A percentile compares a stretch with the other conserved stretches of the same genome.
Evolutionary conservation across 1,140 invertebrate genomes (phyloP).

Genomic region (Bombus terrestris): DNA sequence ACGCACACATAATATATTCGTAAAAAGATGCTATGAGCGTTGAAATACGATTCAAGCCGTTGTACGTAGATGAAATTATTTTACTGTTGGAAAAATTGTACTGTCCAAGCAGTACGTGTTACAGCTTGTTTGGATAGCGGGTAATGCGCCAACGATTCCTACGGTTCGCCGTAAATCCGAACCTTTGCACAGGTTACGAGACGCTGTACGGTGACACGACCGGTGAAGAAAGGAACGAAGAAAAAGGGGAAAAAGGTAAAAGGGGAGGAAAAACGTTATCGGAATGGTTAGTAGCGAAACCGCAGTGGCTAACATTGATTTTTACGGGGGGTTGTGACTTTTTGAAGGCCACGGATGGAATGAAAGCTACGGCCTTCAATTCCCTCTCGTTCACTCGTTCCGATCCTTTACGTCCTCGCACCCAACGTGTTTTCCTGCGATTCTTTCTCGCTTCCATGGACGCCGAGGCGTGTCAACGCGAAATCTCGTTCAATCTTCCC

Average conservation of each 20-base stretch:
- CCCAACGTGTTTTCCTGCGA: not conserved
- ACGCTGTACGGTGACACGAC: not conserved
- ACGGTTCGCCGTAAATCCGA: not conserved
- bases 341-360: conserved; percentile 64
- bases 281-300: conserved; percentile 69
- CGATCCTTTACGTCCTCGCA: conserved; percentile 31
- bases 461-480: not conserved
- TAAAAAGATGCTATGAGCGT: no score
- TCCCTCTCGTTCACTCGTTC: conserved; percentile 53
- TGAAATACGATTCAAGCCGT: no score
- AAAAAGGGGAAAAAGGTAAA: not conserved
- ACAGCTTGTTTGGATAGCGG: no score
- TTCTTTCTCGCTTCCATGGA: not conserved
- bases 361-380: conserved; percentile 62
- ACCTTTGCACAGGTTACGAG: not conserved
- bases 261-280: conserved; percentile 61
- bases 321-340: conserved; percentile 66
- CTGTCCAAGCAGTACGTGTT: no score
- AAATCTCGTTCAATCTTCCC: not conserved
- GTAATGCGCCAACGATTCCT: no score
- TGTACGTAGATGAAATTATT: no score
- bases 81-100: no score
- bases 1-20: no score
- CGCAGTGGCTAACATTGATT: conserved; percentile 71
- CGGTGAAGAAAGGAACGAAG: no score